Conservation (phyloP, 2,888 invertebrate genomes). For the Chrysotoxum bicinctum region DNA sequence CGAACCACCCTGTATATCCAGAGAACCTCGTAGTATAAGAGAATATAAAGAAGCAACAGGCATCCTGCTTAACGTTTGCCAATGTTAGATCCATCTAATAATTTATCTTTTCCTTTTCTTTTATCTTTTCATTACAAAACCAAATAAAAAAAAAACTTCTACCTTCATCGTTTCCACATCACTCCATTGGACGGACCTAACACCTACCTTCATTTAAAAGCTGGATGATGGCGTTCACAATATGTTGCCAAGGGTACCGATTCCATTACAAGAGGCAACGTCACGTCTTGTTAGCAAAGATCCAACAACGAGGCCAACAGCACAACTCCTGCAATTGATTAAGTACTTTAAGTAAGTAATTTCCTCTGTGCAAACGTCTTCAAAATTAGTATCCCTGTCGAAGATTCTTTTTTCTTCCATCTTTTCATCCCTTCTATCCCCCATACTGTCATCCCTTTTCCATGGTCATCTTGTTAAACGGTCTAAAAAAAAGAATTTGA, state of each 20-base stretch:
- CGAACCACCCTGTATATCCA: neutral
- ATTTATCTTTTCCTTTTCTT: constrained; percentile 36
- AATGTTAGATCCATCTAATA: constrained; percentile 17
- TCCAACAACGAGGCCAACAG: constrained; percentile 92
- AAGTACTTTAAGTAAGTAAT: constrained; percentile 92
- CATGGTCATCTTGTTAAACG: constrained; percentile 24
- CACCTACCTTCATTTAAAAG: constrained; percentile 81
- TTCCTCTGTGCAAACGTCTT: constrained; percentile 65
- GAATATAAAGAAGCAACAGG: neutral
- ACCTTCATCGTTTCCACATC: neutral
- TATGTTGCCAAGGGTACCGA: constrained; percentile 90
- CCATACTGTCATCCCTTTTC: neutral
- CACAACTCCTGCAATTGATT: constrained; percentile 94
- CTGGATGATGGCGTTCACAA: constrained; percentile 91
- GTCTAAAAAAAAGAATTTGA: constrained; percentile 1
- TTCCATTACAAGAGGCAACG: constrained; percentile 93
- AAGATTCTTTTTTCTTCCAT: neutral
- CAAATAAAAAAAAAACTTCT: neutral
- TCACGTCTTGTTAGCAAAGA: constrained; percentile 92
- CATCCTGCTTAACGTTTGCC: neutral
- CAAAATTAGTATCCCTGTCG: constrained; percentile 55
- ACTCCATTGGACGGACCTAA: constrained; percentile 35
- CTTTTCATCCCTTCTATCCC: neutral
- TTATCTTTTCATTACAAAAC: constrained; percentile 36
- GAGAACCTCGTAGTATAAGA: neutral